phyloP scores from a whole-genome alignment of 2,797 vertebrate species.

The Onychomys leucogaster region DNA sequence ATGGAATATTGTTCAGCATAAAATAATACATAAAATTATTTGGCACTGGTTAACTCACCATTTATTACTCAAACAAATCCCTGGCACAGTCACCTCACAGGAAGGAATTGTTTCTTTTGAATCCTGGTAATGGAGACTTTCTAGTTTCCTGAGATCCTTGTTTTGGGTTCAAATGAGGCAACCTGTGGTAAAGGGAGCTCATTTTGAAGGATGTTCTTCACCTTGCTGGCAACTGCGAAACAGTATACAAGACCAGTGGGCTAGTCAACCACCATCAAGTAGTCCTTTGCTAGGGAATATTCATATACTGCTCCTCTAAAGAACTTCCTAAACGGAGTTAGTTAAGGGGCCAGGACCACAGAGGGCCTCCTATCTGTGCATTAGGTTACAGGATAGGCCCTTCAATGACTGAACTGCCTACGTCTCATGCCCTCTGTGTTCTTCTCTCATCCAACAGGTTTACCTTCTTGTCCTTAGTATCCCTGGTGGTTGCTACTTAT shows the following conservation, averaged over 20 bases:
- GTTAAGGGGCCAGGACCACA: rapidly evolving
- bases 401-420: not conserved
- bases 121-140: too few species aligned
- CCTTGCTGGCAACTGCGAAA: not conserved
- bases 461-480: not conserved
- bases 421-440: not conserved
- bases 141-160: too few species aligned
- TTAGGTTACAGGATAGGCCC: not conserved
- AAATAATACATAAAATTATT: too few species aligned
- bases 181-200: too few species aligned
- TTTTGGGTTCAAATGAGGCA: too few species aligned
- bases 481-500: not conserved
- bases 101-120: too few species aligned
- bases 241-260: not conserved
- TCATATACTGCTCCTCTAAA: rapidly evolving
- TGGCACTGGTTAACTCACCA: too few species aligned
- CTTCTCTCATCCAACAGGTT: not conserved
- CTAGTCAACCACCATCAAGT: not conserved
- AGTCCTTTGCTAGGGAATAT: too few species aligned
- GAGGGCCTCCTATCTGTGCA: rapidly evolving
- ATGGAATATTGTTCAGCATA: too few species aligned
- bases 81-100: too few species aligned
- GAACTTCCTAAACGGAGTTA: not conserved
- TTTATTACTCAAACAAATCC: too few species aligned
- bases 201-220: too few species aligned